Conservation (phyloP, 2,113 vertebrate genomes). For the Brachyhypopomus occidentalis region DNA sequence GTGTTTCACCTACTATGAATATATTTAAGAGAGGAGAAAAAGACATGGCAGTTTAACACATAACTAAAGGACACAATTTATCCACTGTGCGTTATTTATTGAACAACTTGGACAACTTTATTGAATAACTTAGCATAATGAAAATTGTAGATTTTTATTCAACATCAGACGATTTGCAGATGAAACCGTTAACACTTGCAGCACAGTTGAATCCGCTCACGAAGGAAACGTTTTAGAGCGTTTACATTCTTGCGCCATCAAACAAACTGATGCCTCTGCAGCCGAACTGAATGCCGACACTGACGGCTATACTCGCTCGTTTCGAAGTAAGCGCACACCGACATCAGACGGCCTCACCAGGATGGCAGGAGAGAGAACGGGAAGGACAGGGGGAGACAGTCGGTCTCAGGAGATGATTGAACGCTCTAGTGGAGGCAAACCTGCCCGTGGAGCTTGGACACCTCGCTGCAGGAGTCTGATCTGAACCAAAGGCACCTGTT, state of each 20-base stretch:
- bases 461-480: not conserved
- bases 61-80: constrained; percentile 18
- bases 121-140: not conserved
- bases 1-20: not conserved
- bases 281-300: not conserved
- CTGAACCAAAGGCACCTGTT: constrained; percentile 10
- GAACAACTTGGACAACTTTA: constrained; percentile 16
- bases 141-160: not conserved
- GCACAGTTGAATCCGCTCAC: not conserved
- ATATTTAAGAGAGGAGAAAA: not conserved
- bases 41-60: not conserved
- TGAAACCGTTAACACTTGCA: not conserved
- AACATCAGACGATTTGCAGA: not conserved
- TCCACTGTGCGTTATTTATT: constrained; percentile 42
- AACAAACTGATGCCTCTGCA: not conserved
- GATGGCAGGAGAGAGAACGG: too few species aligned
- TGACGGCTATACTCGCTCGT: not conserved
- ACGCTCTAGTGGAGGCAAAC: not conserved
- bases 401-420: not conserved
- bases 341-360: too few species aligned
- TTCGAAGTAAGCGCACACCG: too few species aligned
- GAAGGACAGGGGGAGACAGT: not conserved
- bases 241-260: not conserved
- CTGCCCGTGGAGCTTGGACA: not conserved
- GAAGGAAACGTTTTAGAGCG: not conserved